phyloP scores from a whole-genome alignment of 2,888 invertebrate species.

The Euspilapteryx auroguttella region DNA sequence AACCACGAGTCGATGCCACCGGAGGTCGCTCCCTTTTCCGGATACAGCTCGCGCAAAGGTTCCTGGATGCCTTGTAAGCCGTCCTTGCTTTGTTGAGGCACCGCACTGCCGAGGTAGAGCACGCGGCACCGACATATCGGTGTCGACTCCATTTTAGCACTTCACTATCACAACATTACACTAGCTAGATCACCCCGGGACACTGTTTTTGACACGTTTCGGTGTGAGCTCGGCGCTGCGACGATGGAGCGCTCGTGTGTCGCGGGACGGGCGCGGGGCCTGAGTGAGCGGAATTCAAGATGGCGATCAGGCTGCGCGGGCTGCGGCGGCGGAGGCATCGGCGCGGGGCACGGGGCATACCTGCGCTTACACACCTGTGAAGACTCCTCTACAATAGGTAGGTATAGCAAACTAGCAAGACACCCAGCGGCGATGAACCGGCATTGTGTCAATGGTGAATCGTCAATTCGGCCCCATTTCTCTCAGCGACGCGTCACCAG shows the following conservation, averaged over 20 bases:
- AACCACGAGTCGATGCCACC: slow-evolving; percentile 95
- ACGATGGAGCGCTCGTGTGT: slow-evolving; percentile 33
- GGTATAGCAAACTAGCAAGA: slow-evolving; percentile 9
- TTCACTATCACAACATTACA: slow-evolving; percentile 52
- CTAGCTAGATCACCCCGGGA: slow-evolving; percentile 29
- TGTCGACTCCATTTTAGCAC: slow-evolving; percentile 72
- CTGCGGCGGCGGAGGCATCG: slow-evolving; percentile 13
- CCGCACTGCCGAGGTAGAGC: slow-evolving; percentile 93
- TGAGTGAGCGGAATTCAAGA: slow-evolving; percentile 59
- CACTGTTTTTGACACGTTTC: slow-evolving; percentile 21
- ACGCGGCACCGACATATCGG: slow-evolving; percentile 97
- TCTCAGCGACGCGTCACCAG: slow-evolving; percentile 25
- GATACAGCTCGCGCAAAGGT: slow-evolving; percentile 93
- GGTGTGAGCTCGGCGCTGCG: slow-evolving; percentile 8
- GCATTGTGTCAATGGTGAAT: slow-evolving; percentile 51
- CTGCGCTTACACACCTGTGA: slow-evolving; percentile 51
- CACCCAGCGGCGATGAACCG: slow-evolving; percentile 42
- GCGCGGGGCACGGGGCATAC: slow-evolving; percentile 17
- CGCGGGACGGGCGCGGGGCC: slow-evolving; percentile 49
- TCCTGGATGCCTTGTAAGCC: slow-evolving; percentile 97
- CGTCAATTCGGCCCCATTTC: slow-evolving; percentile 56
- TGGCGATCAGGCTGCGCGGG: slow-evolving; percentile 25
- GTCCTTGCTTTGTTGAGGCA: slow-evolving; percentile 96
- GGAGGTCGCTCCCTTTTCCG: slow-evolving; percentile 88
- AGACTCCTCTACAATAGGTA: slow-evolving; percentile 19